A percentile compares a stretch with the other conserved stretches of the same genome.
phyloP scores from a whole-genome alignment of 2,888 invertebrate species.

The Leptothorax acervorum region DNA sequence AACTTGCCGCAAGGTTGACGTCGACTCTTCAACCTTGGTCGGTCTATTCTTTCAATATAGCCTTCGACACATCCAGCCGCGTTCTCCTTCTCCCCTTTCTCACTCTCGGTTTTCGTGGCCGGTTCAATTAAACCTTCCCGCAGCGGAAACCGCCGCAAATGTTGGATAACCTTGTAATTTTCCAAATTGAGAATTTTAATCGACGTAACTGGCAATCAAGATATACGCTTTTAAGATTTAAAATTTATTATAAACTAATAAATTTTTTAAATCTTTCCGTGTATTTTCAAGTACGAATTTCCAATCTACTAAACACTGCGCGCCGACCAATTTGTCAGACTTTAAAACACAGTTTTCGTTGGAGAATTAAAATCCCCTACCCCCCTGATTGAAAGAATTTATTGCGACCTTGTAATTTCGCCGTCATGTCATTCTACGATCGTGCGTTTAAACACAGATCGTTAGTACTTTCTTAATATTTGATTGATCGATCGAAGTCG shows the following conservation, averaged over 20 bases:
- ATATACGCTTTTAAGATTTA: too few species aligned
- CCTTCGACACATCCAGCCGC: not conserved
- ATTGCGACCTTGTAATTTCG: not conserved
- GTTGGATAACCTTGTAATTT: not conserved
- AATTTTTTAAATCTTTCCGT: too few species aligned
- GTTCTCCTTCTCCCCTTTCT: slow-evolving; percentile 4
- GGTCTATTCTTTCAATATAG: slow-evolving; percentile 3
- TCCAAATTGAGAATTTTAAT: too few species aligned
- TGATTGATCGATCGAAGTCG: not conserved
- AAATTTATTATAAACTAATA: too few species aligned
- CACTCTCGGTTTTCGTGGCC: slow-evolving; percentile 33
- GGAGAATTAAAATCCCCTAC: too few species aligned
- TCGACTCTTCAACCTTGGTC: slow-evolving; percentile 6
- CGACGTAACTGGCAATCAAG: too few species aligned
- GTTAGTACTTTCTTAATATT: not conserved
- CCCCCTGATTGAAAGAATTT: too few species aligned
- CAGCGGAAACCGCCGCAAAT: not conserved
- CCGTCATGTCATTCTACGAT: slow-evolving; percentile 8
- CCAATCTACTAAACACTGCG: too few species aligned
- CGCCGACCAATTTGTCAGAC: too few species aligned
- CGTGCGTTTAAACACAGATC: not conserved
- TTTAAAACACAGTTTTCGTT: too few species aligned
- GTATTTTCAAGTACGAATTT: too few species aligned
- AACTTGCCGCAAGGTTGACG: slow-evolving; percentile 34
- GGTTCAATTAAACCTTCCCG: slow-evolving; percentile 23